These are phyloP conservation scores for Micoletzkya japonica DNA, from an alignment of 2,888 invertebrate species.

Conservation along the genomic window DNA sequence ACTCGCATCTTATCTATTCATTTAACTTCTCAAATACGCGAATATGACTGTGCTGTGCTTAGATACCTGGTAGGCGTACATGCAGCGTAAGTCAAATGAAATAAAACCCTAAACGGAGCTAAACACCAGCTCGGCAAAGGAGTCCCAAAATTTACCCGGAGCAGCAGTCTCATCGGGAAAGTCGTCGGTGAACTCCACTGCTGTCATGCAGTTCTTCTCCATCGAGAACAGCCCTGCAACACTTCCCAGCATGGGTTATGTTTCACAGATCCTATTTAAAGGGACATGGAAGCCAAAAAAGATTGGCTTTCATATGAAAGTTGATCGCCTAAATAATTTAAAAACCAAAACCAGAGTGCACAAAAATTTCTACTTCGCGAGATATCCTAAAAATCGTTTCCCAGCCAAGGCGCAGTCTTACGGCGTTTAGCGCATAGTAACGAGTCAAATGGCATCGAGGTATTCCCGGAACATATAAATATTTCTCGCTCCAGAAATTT, in stretches of 20 bases:
- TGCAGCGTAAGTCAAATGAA: not conserved
- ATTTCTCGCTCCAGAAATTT: too few species aligned
- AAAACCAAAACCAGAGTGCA: too few species aligned
- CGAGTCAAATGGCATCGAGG: too few species aligned
- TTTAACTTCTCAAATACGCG: not conserved
- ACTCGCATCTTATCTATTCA: not conserved
- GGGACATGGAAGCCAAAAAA: too few species aligned
- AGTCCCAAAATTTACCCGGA: conserved; percentile 11
- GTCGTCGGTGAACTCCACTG: conserved; percentile 40
- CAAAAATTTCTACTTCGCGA: too few species aligned
- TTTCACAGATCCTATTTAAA: too few species aligned
- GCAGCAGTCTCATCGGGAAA: conserved; percentile 44
- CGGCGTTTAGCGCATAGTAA: too few species aligned
- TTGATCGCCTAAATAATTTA: too few species aligned
- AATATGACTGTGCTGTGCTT: not conserved
- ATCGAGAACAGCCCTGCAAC: conserved; percentile 48
- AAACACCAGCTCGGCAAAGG: not conserved
- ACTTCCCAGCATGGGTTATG: not conserved
- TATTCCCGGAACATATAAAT: too few species aligned
- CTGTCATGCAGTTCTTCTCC: conserved; percentile 52
- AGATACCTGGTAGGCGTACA: not conserved
- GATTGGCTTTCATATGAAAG: too few species aligned
- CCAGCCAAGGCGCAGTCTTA: too few species aligned
- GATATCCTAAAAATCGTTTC: too few species aligned
- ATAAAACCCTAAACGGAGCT: not conserved